Conservation (phyloP, 2,797 vertebrate genomes). For the Hippoglossus hippoglossus region DNA sequence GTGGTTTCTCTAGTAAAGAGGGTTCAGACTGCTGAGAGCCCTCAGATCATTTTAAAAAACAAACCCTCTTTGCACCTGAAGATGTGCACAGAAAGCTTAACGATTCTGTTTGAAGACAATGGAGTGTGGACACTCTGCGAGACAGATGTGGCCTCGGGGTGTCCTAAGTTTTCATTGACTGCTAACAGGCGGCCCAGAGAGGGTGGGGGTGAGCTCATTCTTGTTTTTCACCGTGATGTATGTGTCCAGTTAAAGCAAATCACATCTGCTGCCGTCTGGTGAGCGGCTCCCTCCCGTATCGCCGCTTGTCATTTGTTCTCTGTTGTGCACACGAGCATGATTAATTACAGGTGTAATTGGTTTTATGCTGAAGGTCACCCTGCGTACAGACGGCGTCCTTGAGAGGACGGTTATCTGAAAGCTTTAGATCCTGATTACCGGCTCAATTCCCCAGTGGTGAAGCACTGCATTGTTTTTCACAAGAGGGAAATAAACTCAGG, state of each 20-base stretch:
- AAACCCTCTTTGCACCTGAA: slow-evolving; percentile 19
- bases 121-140: slow-evolving; percentile 10
- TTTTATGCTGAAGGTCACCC: slow-evolving; percentile 33
- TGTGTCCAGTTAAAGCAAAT: slow-evolving; percentile 25
- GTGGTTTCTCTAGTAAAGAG: slow-evolving; percentile 8
- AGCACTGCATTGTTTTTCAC: neutral
- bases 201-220: neutral
- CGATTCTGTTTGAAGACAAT: slow-evolving; percentile 11
- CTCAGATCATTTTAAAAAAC: slow-evolving; percentile 35
- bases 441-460: slow-evolving; percentile 1
- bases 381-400: slow-evolving; percentile 12
- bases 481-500: neutral
- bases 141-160: slow-evolving; percentile 28
- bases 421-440: slow-evolving; percentile 25
- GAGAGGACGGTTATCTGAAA: slow-evolving; percentile 2
- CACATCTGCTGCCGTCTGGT: slow-evolving; percentile 23
- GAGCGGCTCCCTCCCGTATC: neutral
- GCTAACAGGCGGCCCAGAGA: slow-evolving; percentile 24
- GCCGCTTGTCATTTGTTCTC: slow-evolving; percentile 11
- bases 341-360: slow-evolving; percentile 37
- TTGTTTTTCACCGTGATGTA: slow-evolving; percentile 10
- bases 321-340: neutral
- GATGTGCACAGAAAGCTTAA: slow-evolving; percentile 11
- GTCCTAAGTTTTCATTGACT: slow-evolving; percentile 26
- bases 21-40: slow-evolving; percentile 5